Base-by-base conservation (phyloP, 2,113 vertebrate genomes). In the Callipepla squamata region DNA sequence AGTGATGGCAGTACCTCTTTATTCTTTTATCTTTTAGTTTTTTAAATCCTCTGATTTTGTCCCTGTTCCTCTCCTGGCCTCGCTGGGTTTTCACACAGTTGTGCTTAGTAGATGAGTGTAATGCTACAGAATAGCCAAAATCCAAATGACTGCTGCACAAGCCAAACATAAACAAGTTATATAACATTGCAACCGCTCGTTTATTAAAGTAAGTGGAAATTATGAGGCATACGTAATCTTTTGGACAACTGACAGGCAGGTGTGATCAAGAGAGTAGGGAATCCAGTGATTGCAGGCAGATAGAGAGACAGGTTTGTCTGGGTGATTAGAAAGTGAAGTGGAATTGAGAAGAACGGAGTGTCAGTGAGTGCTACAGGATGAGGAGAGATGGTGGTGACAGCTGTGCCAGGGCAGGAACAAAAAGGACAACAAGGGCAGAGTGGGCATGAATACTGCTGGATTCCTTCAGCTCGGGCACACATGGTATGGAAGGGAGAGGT, bases 211-310 rank as follows among this genome's bases (percentile, higher is more conserved):
- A 86, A 95, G 80, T 95, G 88, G 93, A 94, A 95, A 96, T 92
- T 88, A 86, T 83, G 82, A 95, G 69, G 47, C 5, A 6, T 75
- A 84, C 2, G 83, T 94, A 94, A 96, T 96, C 90, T 93, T 94
- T 88, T 96, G 95, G 95, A 95, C 73, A 80, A 95, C 85, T 96
- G 90, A 95, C 93, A 96, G 90, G 88, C 93, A 96, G 96, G 92
- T 96, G 96, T 95, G 95, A 95, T 96, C 80, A 61, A 70, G 61
- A 78, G 85, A 90, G 57, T 12, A n/a, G 88, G 78, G 76, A 95
- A 94, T 86, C 73, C 85, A 86, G 38, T 68, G 93, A 95, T 22
- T 95, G 85, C 36, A 78, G 57, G 61, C 82, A 93, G 95, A 96
- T 78, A 94, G 59, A 87, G 59, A 93, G 92, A 93, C 92, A 93